Percentiles rank a stretch among this genome's conserved stretches.
phyloP scores from a whole-genome alignment of 2,113 vertebrate species.

The Sander lucioperca region DNA sequence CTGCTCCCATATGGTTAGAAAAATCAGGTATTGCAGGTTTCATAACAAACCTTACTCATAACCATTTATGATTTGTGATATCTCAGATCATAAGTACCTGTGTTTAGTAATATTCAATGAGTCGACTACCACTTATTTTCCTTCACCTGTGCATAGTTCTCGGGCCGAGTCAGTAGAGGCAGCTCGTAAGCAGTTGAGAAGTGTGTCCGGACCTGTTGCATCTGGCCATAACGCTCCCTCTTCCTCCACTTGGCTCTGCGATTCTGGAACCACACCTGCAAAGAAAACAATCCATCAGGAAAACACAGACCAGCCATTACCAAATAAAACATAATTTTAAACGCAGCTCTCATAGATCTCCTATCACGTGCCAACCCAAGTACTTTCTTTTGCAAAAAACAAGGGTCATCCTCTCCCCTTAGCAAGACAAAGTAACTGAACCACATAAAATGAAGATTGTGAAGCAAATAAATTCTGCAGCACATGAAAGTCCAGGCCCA shows the following conservation, averaged over 20 bases:
- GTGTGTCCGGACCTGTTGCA: constrained; percentile 97
- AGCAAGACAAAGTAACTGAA: constrained; percentile 35
- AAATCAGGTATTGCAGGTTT: neutral
- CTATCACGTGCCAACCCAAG: neutral
- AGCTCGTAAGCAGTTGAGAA: constrained; percentile 94
- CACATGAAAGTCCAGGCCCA: constrained; percentile 78
- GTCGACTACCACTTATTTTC: neutral
- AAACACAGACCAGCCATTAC: constrained; percentile 12
- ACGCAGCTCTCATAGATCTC: constrained; percentile 10
- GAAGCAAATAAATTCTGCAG: constrained; percentile 73
- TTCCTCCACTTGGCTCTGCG: constrained; percentile 96
- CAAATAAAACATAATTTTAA: constrained; percentile 28
- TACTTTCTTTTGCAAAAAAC: neutral
- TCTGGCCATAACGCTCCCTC: constrained; percentile 95
- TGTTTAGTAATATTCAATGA: neutral
- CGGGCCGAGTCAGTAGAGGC: constrained; percentile 92
- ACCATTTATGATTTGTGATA: neutral
- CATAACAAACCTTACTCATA: neutral
- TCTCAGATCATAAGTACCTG: neutral
- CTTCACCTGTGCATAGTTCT: constrained; percentile 95
- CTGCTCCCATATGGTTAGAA: neutral
- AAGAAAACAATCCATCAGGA: constrained; percentile 48
- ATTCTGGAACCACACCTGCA: constrained; percentile 97
- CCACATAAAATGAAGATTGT: constrained; percentile 65
- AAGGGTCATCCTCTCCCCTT: constrained; percentile 12